Percentiles rank a stretch among this genome's conserved stretches.
These are phyloP conservation scores for Leucophora obtusa DNA, from an alignment of 2,888 invertebrate genomes.

Conservation along the genomic window DNA sequence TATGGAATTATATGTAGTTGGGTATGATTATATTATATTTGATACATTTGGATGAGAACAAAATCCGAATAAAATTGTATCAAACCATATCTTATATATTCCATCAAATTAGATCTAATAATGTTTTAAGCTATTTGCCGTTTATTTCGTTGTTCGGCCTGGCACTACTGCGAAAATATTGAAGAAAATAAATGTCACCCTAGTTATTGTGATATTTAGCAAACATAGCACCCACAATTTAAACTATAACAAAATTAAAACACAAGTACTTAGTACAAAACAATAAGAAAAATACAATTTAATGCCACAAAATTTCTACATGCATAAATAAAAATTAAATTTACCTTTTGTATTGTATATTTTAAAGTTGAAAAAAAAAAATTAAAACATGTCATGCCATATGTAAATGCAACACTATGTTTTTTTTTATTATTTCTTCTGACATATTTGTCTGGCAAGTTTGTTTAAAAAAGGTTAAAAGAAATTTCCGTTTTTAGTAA, in stretches of 20 bases:
- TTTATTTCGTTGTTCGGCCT: too few species aligned
- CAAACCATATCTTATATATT: too few species aligned
- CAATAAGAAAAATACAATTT: neutral
- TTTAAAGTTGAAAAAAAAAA: slow-evolving; percentile 24
- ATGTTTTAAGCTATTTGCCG: too few species aligned
- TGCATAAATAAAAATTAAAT: slow-evolving; percentile 14
- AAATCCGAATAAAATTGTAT: too few species aligned
- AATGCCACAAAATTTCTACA: slow-evolving; percentile 6
- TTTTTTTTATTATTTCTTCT: slow-evolving; percentile 16
- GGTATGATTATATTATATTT: too few species aligned
- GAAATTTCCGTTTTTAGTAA: slow-evolving; percentile 12
- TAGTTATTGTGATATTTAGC: neutral
- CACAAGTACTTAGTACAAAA: neutral
- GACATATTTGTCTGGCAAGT: slow-evolving; percentile 36
- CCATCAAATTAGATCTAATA: too few species aligned
- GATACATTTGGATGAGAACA: too few species aligned
- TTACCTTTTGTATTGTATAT: neutral
- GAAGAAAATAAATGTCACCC: too few species aligned
- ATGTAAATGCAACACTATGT: slow-evolving; percentile 39
- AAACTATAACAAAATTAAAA: slow-evolving; percentile 2
- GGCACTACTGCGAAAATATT: too few species aligned
- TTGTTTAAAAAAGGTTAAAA: slow-evolving; percentile 29
- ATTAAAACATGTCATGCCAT: slow-evolving; percentile 24
- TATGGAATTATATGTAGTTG: too few species aligned
- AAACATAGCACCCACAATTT: slow-evolving; percentile 25